phyloP scores from a whole-genome alignment of 2,888 invertebrate genomes.

The Lacanobia oleracea region DNA sequence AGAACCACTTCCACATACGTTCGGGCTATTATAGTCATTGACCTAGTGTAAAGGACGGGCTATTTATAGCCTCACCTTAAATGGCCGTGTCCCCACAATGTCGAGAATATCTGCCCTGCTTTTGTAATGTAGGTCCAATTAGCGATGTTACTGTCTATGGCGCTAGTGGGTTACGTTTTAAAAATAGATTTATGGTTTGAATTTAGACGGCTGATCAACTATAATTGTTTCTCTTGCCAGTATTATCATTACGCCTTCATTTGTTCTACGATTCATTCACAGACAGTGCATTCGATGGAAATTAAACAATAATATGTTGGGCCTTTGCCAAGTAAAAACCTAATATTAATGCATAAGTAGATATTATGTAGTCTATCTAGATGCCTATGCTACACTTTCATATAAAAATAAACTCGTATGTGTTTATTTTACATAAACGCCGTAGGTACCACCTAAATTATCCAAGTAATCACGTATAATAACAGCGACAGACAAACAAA shows the following conservation, averaged over 20 bases:
- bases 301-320: not conserved
- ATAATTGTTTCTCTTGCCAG: not conserved
- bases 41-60: constrained; percentile 59
- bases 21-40: constrained; percentile 55
- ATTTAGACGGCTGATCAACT: constrained; percentile 19
- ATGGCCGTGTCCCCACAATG: constrained; percentile 39
- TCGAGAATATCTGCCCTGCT: constrained; percentile 53
- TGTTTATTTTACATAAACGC: constrained; percentile 19
- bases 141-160: constrained; percentile 28
- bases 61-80: constrained; percentile 53
- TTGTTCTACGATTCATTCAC: not conserved
- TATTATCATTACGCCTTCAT: not conserved
- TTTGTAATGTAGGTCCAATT: constrained; percentile 44
- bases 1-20: constrained; percentile 60
- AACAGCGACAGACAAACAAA: constrained; percentile 49
- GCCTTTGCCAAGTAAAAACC: too few species aligned
- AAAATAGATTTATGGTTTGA: constrained; percentile 31
- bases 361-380: not conserved
- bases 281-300: not conserved
- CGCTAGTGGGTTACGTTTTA: constrained; percentile 7
- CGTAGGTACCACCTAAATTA: constrained; percentile 27
- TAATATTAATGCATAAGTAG: not conserved
- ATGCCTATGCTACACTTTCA: constrained; percentile 20
- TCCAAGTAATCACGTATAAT: constrained; percentile 53
- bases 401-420: not conserved